Conservation (phyloP, 1,140 invertebrate species). For the Aradophagus sp. region DNA sequence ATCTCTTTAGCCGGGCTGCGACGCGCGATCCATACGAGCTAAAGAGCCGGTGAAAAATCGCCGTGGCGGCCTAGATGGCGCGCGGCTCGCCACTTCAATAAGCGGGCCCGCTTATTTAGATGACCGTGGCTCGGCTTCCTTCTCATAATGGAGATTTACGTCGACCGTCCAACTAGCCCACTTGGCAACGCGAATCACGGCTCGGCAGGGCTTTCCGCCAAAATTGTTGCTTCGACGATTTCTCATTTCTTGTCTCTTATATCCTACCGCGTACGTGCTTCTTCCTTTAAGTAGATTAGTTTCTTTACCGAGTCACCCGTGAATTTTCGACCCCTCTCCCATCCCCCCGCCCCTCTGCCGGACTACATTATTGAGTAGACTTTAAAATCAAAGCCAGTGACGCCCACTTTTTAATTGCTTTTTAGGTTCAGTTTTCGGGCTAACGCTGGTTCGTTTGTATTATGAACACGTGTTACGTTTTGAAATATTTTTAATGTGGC, state of each 20-base stretch:
- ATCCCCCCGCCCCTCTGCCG: too few species aligned
- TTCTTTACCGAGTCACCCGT: slow-evolving; percentile 14
- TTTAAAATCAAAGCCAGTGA: too few species aligned
- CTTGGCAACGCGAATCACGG: slow-evolving; percentile 40
- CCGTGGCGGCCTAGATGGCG: slow-evolving; percentile 3
- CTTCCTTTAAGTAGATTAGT: slow-evolving; percentile 42
- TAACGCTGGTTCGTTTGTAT: too few species aligned
- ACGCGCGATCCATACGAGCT: too few species aligned
- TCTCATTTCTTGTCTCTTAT: slow-evolving; percentile 30
- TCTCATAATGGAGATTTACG: slow-evolving; percentile 49
- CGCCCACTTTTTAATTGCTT: too few species aligned
- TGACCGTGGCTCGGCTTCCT: slow-evolving; percentile 18
- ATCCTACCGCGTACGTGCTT: slow-evolving; percentile 33
- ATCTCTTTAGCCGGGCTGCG: too few species aligned
- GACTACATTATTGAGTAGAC: too few species aligned
- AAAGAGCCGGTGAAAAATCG: slow-evolving; percentile 13
- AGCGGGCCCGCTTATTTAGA: slow-evolving; percentile 36
- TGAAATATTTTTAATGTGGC: too few species aligned
- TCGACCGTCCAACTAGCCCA: slow-evolving; percentile 30
- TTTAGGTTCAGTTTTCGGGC: too few species aligned
- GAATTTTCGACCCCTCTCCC: too few species aligned
- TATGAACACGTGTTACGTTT: too few species aligned
- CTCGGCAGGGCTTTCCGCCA: slow-evolving; percentile 27
- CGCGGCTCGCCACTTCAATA: slow-evolving; percentile 28
- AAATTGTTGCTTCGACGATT: slow-evolving; percentile 45